Evolutionary conservation across 2,113 vertebrate species (phyloP).

Genomic region (Bubo blakistoni): DNA sequence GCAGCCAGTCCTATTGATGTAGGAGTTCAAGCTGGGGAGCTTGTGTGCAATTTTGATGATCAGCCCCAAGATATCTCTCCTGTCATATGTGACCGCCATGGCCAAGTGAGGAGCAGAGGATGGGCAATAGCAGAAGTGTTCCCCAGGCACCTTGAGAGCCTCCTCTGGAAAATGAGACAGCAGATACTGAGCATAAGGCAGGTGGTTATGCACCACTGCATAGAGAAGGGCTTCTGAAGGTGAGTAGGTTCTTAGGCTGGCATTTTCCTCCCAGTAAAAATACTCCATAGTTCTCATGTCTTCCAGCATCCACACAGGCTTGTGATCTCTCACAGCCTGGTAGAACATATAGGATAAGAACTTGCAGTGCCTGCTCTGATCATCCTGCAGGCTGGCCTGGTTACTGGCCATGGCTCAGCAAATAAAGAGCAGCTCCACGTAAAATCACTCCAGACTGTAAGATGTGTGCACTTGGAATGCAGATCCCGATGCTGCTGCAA

Average conservation of each 20-base stretch:
- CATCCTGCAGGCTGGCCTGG: conserved; percentile 65
- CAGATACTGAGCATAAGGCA: conserved; percentile 82
- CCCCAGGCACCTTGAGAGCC: conserved; percentile 82
- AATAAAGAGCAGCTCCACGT: conserved; percentile 30
- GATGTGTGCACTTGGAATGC: conserved; percentile 55
- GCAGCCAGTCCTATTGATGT: conserved; percentile 74
- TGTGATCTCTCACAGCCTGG: conserved; percentile 85
- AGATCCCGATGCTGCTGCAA: conserved; percentile 61
- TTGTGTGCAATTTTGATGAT: conserved; percentile 82
- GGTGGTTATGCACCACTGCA: conserved; percentile 88
- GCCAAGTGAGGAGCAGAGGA: conserved; percentile 82
- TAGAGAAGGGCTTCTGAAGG: conserved; percentile 89
- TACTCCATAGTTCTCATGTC: conserved; percentile 88
- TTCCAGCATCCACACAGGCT: conserved; percentile 89
- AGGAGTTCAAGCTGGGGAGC: conserved; percentile 70
- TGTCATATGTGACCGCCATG: conserved; percentile 85
- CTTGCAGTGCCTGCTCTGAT: conserved; percentile 73
- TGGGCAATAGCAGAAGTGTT: conserved; percentile 81
- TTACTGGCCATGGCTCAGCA: conserved; percentile 68
- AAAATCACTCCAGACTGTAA: conserved; percentile 37
- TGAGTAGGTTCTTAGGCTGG: conserved; percentile 74
- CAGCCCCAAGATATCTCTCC: conserved; percentile 80
- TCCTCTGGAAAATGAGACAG: conserved; percentile 79
- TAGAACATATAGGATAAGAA: conserved; percentile 85
- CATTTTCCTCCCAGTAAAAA: conserved; percentile 82